Evolutionary conservation across 2,888 invertebrate genomes (phyloP), one percentile per base, ranked within the genome.

Genomic region (Coleophora flavipennella): DNA sequence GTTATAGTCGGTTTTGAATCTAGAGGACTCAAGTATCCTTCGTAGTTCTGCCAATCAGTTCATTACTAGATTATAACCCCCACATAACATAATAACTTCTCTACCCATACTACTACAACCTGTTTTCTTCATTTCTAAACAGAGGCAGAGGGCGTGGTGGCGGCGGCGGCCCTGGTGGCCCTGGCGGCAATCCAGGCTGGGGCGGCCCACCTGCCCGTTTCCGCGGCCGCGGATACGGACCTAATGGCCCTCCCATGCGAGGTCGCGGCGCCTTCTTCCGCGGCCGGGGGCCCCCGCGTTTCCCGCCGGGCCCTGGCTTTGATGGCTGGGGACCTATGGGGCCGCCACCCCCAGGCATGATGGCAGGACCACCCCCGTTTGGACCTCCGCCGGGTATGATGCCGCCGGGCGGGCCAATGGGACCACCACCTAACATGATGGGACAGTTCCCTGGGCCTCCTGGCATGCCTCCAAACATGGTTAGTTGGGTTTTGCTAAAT

Each of bases 281-380:
- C 1, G 83, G 84, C 13, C 69, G 86, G 2, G 29, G 29, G 29
- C 80, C 81, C 0, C 64, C 39, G 8, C 26, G 79, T 40, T 83
- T 86, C 44, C 86, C 86, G 0, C 79, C 86, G 46, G 70, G 84
- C 53, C 87, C 87, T 0, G 77, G 71, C 47, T 81, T 68, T 35
- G 83, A 83, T 56, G 90, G 90, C 11, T 92, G 92, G 91, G 91
- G 90, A 10, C 89, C 89, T 14, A 87, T 85, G 75, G 88, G 88
- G 0, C 87, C 86, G 31, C 86, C 87, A 0, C 87, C 87, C 13
- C 80, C 89, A 25, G 88, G 77, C 0, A 80, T 80, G 79, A 75
- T 79, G 76, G 78, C 77, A 0, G 80, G 80, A 0, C 79, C 80
- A 1, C 80, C 80, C 0, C 81, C 80, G 2, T 83, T 71, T 41